Base-by-base conservation (phyloP, 2,113 vertebrate genomes). In the Urocolius indicus region DNA sequence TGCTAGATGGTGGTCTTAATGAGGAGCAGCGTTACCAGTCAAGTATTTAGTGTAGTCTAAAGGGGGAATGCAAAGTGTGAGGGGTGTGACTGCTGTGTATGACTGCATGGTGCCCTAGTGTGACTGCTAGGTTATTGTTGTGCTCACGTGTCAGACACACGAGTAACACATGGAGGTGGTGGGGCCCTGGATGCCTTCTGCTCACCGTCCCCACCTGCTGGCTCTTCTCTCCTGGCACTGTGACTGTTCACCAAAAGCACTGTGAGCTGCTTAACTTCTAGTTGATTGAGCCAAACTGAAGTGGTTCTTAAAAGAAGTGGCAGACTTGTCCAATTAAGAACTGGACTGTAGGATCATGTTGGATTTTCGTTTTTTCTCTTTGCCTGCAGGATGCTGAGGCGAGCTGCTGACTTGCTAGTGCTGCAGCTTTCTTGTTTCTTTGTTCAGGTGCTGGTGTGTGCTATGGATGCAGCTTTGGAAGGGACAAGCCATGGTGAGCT, bases 391-490 rank as follows among this genome's bases (percentile, higher is more conserved):
- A 83, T 15, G 10, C 17, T 83, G 63, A 84, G 71, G 30, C 3
- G 1, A 80, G 63, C 46, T 73, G 55, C 49, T 86, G 55, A 26
- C 51, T 84, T 84, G 13, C 13, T 88, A 10, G 11, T 83, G 52
- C 63, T 49, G 30, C 4, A 8, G n/a, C 62, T 71, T 55, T 68
- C 19, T 76, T 72, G 13, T 79, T 67, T 62, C 38, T 71, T 71
- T 93, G 13, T 80, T 87, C 7, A 0, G 29, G 51, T 32, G 19
- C 11, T 46, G 10, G 3, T 67, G 17, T 51, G 34, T 0, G 1
- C 16, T 57, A 4, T 45, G 51, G 55, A 23, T 0, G 0, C 34
- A 20, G 0, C 0, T 38, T 7, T 24, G 61, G 41, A 38, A 26
- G 26, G 55, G 30, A 24, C n/a, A 58, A 66, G 76, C 5, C 1